These are phyloP conservation scores for Enteromius viviparus DNA, from an alignment of 2,797 vertebrate genomes.

Conservation along the genomic window DNA sequence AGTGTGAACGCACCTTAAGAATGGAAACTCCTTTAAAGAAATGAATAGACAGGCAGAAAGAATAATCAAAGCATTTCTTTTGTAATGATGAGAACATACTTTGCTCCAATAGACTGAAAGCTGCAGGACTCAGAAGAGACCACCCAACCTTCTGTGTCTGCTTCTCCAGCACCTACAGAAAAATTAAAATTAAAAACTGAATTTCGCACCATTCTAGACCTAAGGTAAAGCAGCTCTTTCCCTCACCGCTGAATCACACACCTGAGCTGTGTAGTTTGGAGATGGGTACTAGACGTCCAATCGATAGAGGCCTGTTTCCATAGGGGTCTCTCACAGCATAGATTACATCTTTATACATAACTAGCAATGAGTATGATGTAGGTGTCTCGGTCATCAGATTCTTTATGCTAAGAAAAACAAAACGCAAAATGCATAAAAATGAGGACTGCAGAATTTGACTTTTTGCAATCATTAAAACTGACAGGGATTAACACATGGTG, in stretches of 20 bases:
- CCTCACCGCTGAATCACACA: not conserved
- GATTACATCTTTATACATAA: constrained; percentile 95
- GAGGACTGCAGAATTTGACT: not conserved
- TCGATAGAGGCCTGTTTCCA: constrained; percentile 93
- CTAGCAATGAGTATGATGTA: constrained; percentile 91
- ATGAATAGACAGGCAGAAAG: not conserved
- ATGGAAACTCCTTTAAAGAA: not conserved
- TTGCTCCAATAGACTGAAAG: constrained; percentile 97
- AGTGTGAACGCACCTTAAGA: too few relatives aligned
- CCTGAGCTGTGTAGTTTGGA: constrained; percentile 87
- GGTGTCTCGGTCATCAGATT: constrained; percentile 96
- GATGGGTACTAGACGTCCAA: constrained; percentile 90
- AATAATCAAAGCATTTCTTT: not conserved
- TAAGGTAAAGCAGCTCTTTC: not conserved
- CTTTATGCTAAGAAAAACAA: constrained; percentile 83
- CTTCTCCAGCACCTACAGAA: constrained; percentile 79
- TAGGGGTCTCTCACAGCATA: constrained; percentile 97
- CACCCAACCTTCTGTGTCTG: constrained; percentile 96
- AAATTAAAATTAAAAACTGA: not conserved
- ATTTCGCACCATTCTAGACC: not conserved
- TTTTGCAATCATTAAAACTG: not conserved
- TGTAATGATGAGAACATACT: constrained; percentile 77
- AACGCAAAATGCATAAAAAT: not conserved
- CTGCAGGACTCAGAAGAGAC: constrained; percentile 98
- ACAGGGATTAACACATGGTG: not conserved